Percentiles rank a stretch among this genome's conserved stretches.
phyloP scores from a whole-genome alignment of 2,888 invertebrate genomes.

The Mesorhabditis belari region DNA sequence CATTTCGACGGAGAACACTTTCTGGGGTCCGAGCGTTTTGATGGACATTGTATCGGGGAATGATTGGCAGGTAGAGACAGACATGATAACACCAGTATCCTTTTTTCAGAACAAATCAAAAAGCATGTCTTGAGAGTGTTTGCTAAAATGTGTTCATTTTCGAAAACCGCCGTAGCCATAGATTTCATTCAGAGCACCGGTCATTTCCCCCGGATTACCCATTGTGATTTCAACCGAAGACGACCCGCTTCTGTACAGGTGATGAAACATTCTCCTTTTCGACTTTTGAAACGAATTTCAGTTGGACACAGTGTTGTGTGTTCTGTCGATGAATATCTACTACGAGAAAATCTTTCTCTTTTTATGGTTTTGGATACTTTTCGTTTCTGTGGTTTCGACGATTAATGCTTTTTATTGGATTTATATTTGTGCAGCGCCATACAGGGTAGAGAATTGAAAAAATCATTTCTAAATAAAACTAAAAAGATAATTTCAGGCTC shows the following conservation, averaged over 20 bases:
- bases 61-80: slow-evolving; percentile 42
- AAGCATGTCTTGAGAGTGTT: too few species aligned
- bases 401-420: slow-evolving; percentile 41
- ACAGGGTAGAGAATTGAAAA: neutral
- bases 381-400: slow-evolving; percentile 42
- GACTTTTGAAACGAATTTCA: slow-evolving; percentile 13
- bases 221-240: slow-evolving; percentile 48
- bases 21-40: slow-evolving; percentile 44
- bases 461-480: neutral
- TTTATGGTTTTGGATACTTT: slow-evolving; percentile 52
- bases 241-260: slow-evolving; percentile 43
- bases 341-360: slow-evolving; percentile 52
- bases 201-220: slow-evolving; percentile 49
- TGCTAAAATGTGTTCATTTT: too few species aligned
- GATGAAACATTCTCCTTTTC: neutral
- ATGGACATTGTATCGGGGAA: slow-evolving; percentile 38
- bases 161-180: too few species aligned
- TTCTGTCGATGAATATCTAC: slow-evolving; percentile 51
- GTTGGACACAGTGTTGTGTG: slow-evolving; percentile 50
- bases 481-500: neutral
- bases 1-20: slow-evolving; percentile 42
- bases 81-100: too few species aligned
- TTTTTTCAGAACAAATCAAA: too few species aligned
- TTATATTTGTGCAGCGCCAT: neutral
- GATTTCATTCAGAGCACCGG: slow-evolving; percentile 32